phyloP scores from a whole-genome alignment of 2,797 vertebrate species.

The Chrysocyon brachyurus region DNA sequence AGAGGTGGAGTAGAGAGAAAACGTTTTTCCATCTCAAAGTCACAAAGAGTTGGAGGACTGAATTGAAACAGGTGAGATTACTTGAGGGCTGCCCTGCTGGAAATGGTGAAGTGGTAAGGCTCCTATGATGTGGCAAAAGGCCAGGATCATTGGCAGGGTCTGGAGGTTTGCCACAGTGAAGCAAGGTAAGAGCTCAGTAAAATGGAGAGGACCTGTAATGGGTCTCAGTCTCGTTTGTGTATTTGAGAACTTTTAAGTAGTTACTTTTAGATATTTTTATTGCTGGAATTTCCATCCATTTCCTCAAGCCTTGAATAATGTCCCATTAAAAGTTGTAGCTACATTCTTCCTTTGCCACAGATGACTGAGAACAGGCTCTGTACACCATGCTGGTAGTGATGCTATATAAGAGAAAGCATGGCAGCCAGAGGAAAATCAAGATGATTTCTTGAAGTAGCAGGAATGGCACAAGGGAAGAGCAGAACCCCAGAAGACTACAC shows the following conservation, averaged over 20 bases:
- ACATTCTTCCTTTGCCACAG: not conserved
- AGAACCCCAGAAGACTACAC: not conserved
- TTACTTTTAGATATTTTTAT: not conserved
- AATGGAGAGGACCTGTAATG: not conserved
- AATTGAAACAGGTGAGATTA: not conserved
- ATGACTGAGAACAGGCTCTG: not conserved
- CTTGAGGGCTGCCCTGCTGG: not conserved
- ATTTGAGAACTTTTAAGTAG: not conserved
- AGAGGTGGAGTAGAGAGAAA: not conserved
- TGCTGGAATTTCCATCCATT: not conserved
- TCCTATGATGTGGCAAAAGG: not conserved
- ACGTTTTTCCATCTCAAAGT: not conserved
- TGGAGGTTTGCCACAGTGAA: not conserved
- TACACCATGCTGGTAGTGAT: not conserved
- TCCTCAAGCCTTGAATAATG: not conserved
- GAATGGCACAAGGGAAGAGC: not conserved
- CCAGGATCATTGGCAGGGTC: not conserved
- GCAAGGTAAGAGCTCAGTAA: not conserved
- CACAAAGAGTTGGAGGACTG: not conserved
- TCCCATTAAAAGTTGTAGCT: not conserved
- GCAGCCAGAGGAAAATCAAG: not conserved
- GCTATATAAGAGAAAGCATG: rapidly evolving
- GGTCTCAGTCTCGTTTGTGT: not conserved
- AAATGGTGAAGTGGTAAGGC: not conserved
- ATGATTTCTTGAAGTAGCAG: not conserved